These are phyloP conservation scores for Trichoplusia ni DNA, from an alignment of 1,140 invertebrate species.

Conservation along the genomic window DNA sequence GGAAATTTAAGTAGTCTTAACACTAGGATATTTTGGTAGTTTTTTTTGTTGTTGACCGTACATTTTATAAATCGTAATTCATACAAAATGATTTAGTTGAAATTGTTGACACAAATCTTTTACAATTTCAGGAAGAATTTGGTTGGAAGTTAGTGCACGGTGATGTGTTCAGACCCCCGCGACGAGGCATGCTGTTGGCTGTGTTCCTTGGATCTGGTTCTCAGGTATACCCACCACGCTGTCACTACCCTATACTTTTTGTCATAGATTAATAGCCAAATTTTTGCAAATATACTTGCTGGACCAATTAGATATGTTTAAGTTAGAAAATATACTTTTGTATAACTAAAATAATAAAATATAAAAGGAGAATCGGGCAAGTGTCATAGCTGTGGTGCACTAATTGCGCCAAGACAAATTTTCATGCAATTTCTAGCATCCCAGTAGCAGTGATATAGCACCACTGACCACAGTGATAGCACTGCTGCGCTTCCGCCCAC, in stretches of 20 bases:
- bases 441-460: no score
- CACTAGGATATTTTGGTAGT: no score
- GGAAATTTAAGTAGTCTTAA: no score
- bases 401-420: no score
- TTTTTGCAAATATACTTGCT: neutral
- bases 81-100: neutral
- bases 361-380: no score
- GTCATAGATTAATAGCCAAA: no score
- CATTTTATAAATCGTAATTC: neutral
- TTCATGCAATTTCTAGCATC: no score
- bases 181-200: conserved; percentile 97
- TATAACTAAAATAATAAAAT: no score
- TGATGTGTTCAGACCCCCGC: conserved; percentile 97
- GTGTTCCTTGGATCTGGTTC: conserved; percentile 97
- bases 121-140: conserved; percentile 98
- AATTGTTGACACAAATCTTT: conserved; percentile 1
- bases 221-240: conserved; percentile 85
- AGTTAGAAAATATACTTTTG: no score
- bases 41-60: neutral
- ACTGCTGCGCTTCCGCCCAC: no score
- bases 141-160: conserved; percentile 99
- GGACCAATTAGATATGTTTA: neutral
- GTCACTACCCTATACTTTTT: neutral
- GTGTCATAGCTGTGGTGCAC: no score
- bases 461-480: no score